Base-by-base conservation (phyloP, 2,113 vertebrate species). In the Chlorodrepanis virens region DNA sequence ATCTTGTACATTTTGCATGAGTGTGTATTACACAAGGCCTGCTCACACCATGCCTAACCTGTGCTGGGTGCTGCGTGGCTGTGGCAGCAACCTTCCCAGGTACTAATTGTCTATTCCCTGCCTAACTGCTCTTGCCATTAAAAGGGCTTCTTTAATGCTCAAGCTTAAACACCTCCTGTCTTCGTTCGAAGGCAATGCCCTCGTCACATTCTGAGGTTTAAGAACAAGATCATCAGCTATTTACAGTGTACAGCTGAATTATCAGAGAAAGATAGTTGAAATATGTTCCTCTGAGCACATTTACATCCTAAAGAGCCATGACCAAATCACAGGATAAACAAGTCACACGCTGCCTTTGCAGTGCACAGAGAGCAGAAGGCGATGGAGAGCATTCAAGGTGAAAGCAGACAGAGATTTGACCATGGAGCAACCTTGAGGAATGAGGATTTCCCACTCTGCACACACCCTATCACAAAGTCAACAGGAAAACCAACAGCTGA, bases 201-300 rank as follows among this genome's bases (percentile, higher is more conserved):
- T 79, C 80, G 82, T 76, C 94, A 85, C 90, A 79, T 93, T 96
- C 47, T 21, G 88, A 95, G 75, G 91, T 95, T 83, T 90, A 97
- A 95, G 89, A 94, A 91, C 33, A 90, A 33, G 86, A 95, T 83
- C 90, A 79, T 83, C 85, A 89, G 75, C 80, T 83, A 85, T 94
- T 94, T 93, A 65, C 49, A 42, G 57, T 6, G 64, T 54, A 45
- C 71, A 52, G 89, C 81, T 90, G 88, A 92, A 95, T 95, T 94
- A 92, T 74, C 94, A 95, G 95, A 96, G 94, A 95, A 97, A 96
- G 80, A 16, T 0, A n/a, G 82, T 56, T 94, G 90, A 96, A 97
- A 96, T 90, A 75, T 2, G 6, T 96, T 96, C 90, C 92, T 87
- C 83, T 92, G 60, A 90, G 94, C 81, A 40, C 93, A 96, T 94